Conservation (phyloP, 2,888 invertebrate species). For the Sipunculus nudus region DNA sequence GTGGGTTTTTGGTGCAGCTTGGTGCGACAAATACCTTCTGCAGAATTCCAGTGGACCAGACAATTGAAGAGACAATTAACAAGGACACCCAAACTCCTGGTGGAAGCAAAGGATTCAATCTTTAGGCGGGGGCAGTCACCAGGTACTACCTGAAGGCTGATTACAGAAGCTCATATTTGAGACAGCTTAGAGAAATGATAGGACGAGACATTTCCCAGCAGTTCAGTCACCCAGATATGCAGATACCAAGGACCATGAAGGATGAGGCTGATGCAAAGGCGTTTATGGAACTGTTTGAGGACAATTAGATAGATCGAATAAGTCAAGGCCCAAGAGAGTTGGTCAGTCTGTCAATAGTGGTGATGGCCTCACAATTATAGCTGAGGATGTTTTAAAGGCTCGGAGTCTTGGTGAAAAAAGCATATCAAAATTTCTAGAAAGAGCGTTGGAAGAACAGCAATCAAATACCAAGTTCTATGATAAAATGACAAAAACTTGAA, state of each 20-base stretch:
- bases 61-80: constrained; percentile 29
- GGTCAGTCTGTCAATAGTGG: constrained; percentile 17
- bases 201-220: neutral
- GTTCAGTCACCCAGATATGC: constrained; percentile 7
- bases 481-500: neutral
- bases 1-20: constrained; percentile 33
- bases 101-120: constrained; percentile 31
- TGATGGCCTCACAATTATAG: constrained; percentile 12
- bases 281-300: constrained; percentile 15
- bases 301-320: constrained; percentile 29
- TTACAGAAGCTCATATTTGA: constrained; percentile 14
- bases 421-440: neutral
- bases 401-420: constrained; percentile 7
- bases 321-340: constrained; percentile 4
- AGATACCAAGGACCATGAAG: constrained; percentile 3
- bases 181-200: constrained; percentile 9
- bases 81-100: constrained; percentile 37
- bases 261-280: constrained; percentile 19
- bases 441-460: neutral
- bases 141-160: constrained; percentile 35
- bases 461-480: neutral
- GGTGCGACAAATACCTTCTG: constrained; percentile 34
- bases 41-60: constrained; percentile 35
- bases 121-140: constrained; percentile 28
- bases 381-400: constrained; percentile 16